Evolutionary conservation across 2,113 vertebrate genomes (phyloP).

Genomic region (Sinosuthora webbiana): DNA sequence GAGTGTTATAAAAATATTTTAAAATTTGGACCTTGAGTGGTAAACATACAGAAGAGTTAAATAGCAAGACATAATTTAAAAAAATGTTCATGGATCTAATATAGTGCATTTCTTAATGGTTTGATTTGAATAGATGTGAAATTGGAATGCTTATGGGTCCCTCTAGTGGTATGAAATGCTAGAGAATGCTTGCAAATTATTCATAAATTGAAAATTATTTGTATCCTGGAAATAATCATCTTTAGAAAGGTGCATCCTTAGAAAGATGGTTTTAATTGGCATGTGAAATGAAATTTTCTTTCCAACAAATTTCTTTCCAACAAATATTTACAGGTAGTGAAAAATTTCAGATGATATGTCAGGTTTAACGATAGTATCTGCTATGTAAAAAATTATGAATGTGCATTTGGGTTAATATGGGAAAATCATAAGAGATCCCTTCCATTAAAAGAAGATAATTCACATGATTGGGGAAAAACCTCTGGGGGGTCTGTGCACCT

Average conservation of each 20-base stretch:
- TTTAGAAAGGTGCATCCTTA: background rate
- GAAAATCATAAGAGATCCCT: background rate
- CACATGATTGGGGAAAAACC: background rate
- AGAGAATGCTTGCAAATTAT: background rate
- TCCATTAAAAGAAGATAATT: background rate
- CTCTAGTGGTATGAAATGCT: conserved; percentile 35
- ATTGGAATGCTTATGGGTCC: conserved; percentile 13
- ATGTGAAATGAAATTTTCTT: background rate
- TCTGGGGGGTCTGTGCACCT: background rate
- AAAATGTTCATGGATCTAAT: background rate
- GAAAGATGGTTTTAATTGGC: background rate
- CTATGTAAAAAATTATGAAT: background rate
- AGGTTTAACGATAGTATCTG: background rate
- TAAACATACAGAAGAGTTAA: background rate
- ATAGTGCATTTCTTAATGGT: background rate
- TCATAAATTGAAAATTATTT: background rate
- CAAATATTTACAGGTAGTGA: background rate
- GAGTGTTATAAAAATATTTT: background rate
- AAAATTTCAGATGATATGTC: background rate
- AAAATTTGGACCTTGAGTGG: background rate
- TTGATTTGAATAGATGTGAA: background rate
- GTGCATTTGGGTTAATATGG: background rate
- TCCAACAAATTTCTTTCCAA: background rate
- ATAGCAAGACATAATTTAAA: background rate
- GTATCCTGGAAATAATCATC: background rate